Evolutionary conservation across 1,140 invertebrate species (phyloP).

Genomic region (Choristoneura fumiferana): DNA sequence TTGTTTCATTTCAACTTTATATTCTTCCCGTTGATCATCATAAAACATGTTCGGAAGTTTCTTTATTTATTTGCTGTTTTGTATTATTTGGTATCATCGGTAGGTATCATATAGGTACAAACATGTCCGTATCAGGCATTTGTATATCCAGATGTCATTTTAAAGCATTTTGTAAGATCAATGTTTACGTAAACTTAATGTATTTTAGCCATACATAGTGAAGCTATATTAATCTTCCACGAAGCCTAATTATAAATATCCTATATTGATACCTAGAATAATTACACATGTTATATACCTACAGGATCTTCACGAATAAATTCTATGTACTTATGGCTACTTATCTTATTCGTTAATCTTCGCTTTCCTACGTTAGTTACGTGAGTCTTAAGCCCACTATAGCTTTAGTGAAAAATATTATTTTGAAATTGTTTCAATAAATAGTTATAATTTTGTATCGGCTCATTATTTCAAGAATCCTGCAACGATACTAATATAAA

Average conservation of each 20-base stretch:
- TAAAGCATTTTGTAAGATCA: conserved; percentile 54
- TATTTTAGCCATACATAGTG: conserved; percentile 39
- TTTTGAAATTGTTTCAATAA: conserved; percentile 75
- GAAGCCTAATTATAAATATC: conserved; percentile 46
- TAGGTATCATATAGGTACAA: conserved; percentile 65
- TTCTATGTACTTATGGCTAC: conserved; percentile 63
- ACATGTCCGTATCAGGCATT: conserved; percentile 48
- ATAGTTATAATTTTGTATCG: conserved; percentile 71
- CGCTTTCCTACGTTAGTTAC: conserved; percentile 57
- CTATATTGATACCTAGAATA: conserved; percentile 63
- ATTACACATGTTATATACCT: conserved; percentile 21
- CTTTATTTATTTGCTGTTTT: conserved; percentile 38
- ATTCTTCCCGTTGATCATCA: conserved; percentile 28
- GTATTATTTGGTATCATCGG: conserved; percentile 38
- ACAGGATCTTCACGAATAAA: conserved; percentile 20
- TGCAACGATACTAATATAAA: no score
- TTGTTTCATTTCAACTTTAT: conserved; percentile 36
- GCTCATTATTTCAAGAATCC: conserved; percentile 29
- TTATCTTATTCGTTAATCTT: conserved; percentile 56
- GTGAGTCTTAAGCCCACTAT: conserved; percentile 62
- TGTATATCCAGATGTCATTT: conserved; percentile 49
- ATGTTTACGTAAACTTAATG: conserved; percentile 45
- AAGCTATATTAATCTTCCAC: conserved; percentile 35
- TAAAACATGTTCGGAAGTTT: conserved; percentile 20
- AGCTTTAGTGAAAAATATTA: conserved; percentile 71